These are phyloP conservation scores for Drosophila antonietae DNA, from an alignment of 2,888 invertebrate species.

Conservation along the genomic window DNA sequence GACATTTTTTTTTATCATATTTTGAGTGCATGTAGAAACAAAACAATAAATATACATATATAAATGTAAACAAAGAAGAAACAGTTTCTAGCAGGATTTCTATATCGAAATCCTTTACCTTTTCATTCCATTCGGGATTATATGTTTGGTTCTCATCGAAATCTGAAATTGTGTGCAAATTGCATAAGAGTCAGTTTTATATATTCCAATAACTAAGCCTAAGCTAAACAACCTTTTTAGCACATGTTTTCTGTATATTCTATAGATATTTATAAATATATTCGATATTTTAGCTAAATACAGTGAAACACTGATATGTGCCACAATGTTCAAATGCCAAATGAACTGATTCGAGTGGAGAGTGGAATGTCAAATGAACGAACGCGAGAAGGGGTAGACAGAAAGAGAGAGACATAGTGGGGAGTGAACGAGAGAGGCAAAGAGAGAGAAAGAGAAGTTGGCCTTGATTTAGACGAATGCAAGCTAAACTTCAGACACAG, in stretches of 20 bases:
- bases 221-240: slow-evolving; percentile 11
- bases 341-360: slow-evolving; percentile 9
- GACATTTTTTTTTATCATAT: slow-evolving; percentile 20
- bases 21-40: slow-evolving; percentile 57
- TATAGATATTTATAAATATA: slow-evolving; percentile 21
- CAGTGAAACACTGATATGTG: slow-evolving; percentile 27
- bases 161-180: slow-evolving; percentile 83
- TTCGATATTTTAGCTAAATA: slow-evolving; percentile 20
- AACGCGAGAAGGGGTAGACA: background rate
- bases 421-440: slow-evolving; percentile 8
- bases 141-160: slow-evolving; percentile 84
- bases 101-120: slow-evolving; percentile 80
- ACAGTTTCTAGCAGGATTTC: slow-evolving; percentile 55
- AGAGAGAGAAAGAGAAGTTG: background rate
- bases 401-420: slow-evolving; percentile 3
- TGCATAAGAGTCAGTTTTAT: slow-evolving; percentile 54
- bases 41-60: slow-evolving; percentile 4
- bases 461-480: slow-evolving; percentile 23
- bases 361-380: slow-evolving; percentile 24
- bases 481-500: slow-evolving; percentile 8
- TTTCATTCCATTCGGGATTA: slow-evolving; percentile 85
- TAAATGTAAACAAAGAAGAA: slow-evolving; percentile 41
- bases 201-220: slow-evolving; percentile 7
- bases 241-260: slow-evolving; percentile 11
- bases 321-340: slow-evolving; percentile 30